Conservation (phyloP, 2,113 vertebrate genomes). For the Stegastes partitus region DNA sequence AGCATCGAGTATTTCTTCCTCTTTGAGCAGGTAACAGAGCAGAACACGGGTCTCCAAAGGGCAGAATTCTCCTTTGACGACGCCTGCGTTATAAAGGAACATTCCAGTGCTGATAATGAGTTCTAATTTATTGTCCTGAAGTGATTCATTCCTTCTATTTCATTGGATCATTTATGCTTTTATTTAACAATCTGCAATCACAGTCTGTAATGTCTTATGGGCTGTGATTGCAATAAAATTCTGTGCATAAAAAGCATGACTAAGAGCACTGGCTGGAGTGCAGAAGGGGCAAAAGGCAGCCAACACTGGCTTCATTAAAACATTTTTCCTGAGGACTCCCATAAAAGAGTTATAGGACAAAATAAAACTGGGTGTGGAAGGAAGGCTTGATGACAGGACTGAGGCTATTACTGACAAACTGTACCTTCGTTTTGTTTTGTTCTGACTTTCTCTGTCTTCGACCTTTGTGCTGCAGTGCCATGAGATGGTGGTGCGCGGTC, state of each 20-base stretch:
- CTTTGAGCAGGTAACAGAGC: slow-evolving; percentile 91
- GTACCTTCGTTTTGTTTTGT: neutral
- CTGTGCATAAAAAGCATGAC: slow-evolving; percentile 59
- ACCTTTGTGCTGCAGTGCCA: slow-evolving; percentile 85
- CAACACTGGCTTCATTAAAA: slow-evolving; percentile 65
- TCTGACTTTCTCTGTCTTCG: slow-evolving; percentile 21
- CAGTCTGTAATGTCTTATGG: slow-evolving; percentile 48
- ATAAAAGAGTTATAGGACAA: slow-evolving; percentile 70
- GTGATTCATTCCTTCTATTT: slow-evolving; percentile 55
- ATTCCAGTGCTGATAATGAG: slow-evolving; percentile 27
- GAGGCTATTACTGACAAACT: slow-evolving; percentile 49
- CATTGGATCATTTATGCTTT: slow-evolving; percentile 48
- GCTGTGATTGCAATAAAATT: slow-evolving; percentile 64
- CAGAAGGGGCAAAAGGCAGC: slow-evolving; percentile 53
- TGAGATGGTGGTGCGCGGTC: slow-evolving; percentile 92
- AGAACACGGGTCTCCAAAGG: slow-evolving; percentile 19
- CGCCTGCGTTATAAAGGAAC: slow-evolving; percentile 1
- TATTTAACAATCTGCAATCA: slow-evolving; percentile 40
- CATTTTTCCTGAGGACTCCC: slow-evolving; percentile 69
- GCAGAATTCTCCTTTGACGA: slow-evolving; percentile 8
- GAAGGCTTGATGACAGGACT: slow-evolving; percentile 54
- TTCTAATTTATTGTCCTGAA: slow-evolving; percentile 45
- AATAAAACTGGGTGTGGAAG: slow-evolving; percentile 71
- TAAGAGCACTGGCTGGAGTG: slow-evolving; percentile 68
- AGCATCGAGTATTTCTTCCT: slow-evolving; percentile 93